Conservation (phyloP, 1,140 invertebrate species). For the Drosophila ohnishii region DNA sequence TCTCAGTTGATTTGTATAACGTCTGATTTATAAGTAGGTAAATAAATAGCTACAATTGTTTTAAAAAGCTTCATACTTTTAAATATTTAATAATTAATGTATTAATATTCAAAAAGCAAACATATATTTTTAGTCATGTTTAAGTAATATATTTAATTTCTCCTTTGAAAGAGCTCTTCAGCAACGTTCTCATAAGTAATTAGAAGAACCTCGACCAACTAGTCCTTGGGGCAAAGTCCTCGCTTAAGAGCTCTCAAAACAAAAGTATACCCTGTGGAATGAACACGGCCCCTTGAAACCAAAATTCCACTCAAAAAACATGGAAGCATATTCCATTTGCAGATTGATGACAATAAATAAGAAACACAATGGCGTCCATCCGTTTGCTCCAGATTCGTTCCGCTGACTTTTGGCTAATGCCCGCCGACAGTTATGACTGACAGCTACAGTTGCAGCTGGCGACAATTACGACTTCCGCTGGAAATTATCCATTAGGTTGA, state of each 20-base stretch:
- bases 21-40: too few species aligned
- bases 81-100: too few species aligned
- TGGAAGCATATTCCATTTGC: conserved; percentile 17
- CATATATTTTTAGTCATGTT: too few species aligned
- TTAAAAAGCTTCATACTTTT: too few species aligned
- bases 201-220: neutral
- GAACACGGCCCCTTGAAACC: neutral
- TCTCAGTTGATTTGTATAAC: too few species aligned
- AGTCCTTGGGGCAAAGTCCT: neutral
- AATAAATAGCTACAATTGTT: too few species aligned
- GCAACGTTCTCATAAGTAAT: neutral
- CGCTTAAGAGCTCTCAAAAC: neutral
- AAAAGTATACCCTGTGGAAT: neutral
- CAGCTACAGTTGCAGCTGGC: conserved; percentile 27
- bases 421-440: conserved; percentile 40
- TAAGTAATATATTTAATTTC: neutral
- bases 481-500: conserved; percentile 50
- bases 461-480: conserved; percentile 41
- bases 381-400: conserved; percentile 21
- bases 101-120: too few species aligned
- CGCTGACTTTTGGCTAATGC: conserved; percentile 39
- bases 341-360: conserved; percentile 31
- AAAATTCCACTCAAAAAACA: conserved; percentile 10
- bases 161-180: neutral
- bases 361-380: conserved; percentile 5